phyloP scores from a whole-genome alignment of 2,113 vertebrate species.

The Tamias sibiricus region DNA sequence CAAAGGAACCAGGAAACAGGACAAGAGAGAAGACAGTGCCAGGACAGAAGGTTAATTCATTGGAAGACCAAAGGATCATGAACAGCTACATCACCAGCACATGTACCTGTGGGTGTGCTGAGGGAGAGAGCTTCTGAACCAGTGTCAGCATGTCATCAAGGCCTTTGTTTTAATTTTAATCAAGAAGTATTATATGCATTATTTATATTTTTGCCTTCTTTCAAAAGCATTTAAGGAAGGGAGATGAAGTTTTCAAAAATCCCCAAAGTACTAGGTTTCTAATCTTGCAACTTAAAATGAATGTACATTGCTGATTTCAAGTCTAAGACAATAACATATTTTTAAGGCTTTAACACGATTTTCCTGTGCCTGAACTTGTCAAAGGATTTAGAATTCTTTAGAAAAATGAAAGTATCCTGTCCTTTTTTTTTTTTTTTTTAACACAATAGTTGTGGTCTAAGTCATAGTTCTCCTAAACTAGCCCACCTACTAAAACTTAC shows the following conservation, averaged over 20 bases:
- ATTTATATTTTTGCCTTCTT: constrained; percentile 2
- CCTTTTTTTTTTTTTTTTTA: constrained; percentile 3
- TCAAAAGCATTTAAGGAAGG: constrained; percentile 32
- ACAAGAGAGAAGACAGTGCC: constrained; percentile 73
- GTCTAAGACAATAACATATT: neutral
- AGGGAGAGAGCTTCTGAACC: constrained; percentile 47
- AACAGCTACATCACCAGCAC: constrained; percentile 44
- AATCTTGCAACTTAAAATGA: neutral
- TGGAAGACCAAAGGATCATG: constrained; percentile 74
- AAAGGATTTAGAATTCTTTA: constrained; percentile 10
- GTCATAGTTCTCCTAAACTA: neutral
- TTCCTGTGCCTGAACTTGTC: neutral
- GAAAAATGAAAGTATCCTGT: neutral
- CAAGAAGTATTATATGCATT: neutral
- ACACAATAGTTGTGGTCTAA: neutral
- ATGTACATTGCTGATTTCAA: neutral
- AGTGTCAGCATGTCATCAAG: neutral
- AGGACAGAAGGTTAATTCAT: constrained; percentile 73
- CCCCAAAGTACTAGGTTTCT: neutral
- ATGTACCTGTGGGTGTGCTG: rapidly evolving
- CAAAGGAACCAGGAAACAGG: constrained; percentile 65
- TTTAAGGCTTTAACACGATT: neutral
- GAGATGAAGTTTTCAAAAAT: neutral
- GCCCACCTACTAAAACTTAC: neutral
- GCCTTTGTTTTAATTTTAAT: constrained; percentile 1